Evolutionary conservation across 2,888 invertebrate genomes (phyloP).

Genomic region (Scrobipalpa costella): DNA sequence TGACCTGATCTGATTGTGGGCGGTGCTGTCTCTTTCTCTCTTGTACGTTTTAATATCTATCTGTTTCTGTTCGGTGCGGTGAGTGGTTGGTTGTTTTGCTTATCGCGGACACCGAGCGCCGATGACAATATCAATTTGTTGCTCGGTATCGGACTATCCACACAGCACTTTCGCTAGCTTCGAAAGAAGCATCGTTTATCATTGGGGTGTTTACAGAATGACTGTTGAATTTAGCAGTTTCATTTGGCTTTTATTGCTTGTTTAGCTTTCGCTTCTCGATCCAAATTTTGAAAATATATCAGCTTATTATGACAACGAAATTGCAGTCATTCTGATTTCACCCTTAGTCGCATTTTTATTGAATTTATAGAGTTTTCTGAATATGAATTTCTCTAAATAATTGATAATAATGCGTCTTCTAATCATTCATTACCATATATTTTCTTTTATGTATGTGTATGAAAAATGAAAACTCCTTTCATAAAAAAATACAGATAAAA

Average conservation of each 20-base stretch:
- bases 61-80: slow-evolving; percentile 54
- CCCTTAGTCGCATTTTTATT: slow-evolving; percentile 32
- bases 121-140: slow-evolving; percentile 51
- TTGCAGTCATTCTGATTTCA: slow-evolving; percentile 1
- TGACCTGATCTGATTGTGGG: slow-evolving; percentile 45
- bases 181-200: slow-evolving; percentile 40
- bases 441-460: background rate
- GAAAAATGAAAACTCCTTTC: no score
- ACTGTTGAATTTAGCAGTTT: background rate
- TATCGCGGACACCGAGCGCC: slow-evolving; percentile 48
- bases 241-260: background rate
- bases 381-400: background rate
- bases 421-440: background rate
- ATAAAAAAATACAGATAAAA: no score
- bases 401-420: background rate
- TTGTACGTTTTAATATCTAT: slow-evolving; percentile 26
- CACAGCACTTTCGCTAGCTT: slow-evolving; percentile 76
- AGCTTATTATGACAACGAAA: background rate
- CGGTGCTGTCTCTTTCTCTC: slow-evolving; percentile 38
- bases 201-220: slow-evolving; percentile 21
- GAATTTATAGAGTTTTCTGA: background rate
- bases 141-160: slow-evolving; percentile 66
- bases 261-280: background rate
- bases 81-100: slow-evolving; percentile 51
- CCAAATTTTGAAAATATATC: background rate